These are phyloP conservation scores for Mus caroli DNA, from an alignment of 2,797 vertebrate species.

Conservation along the genomic window DNA sequence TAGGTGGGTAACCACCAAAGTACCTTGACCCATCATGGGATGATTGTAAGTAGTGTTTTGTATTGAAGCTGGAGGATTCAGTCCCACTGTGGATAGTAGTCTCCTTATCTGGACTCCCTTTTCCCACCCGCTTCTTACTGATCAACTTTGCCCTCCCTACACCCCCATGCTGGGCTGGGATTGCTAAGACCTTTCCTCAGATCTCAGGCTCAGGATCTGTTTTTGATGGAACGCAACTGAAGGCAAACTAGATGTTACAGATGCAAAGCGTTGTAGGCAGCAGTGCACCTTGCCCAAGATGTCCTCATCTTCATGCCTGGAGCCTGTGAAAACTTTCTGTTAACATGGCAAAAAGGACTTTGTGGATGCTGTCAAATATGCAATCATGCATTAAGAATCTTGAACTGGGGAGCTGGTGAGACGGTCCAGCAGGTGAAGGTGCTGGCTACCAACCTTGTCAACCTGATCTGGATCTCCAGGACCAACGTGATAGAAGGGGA, in stretches of 20 bases:
- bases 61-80: neutral
- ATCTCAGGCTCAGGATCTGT: neutral
- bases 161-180: neutral
- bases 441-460: neutral
- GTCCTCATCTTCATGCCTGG: neutral
- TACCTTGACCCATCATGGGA: neutral
- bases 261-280: neutral
- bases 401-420: neutral
- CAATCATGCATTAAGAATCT: neutral
- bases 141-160: neutral
- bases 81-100: neutral
- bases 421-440: neutral
- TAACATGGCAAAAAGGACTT: neutral
- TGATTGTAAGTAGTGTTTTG: neutral
- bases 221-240: conserved; percentile 3
- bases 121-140: neutral
- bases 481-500: neutral
- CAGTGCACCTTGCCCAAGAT: neutral
- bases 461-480: neutral
- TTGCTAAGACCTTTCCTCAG: conserved; percentile 13
- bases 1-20: too few relatives aligned
- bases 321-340: neutral
- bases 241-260: neutral
- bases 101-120: neutral
- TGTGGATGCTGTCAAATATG: neutral